Base-by-base conservation (phyloP, 2,113 vertebrate genomes). In the Gasterosteus nipponicus region DNA sequence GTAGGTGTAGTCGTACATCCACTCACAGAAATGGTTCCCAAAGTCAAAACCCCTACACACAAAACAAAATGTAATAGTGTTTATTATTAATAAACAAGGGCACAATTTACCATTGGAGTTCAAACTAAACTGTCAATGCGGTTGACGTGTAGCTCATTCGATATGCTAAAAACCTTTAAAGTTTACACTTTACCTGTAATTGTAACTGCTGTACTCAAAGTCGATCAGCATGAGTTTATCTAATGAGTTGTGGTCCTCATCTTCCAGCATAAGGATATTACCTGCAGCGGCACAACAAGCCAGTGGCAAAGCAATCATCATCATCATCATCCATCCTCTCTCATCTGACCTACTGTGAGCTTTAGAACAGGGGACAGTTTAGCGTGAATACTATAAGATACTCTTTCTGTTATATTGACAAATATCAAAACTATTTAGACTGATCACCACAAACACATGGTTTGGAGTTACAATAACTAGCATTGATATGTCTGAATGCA, bases 171-270 rank as follows among this genome's bases (percentile, higher is more conserved):
- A 75, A 63, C 10, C 3, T 38, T 38, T 4, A 0, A 51, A 15
- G 41, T 10, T 54, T 3, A 39, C 1, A 0, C 9, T 6, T 90
- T 73, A 97, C 96, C 97, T 95, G 93, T 97, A 97, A 90, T 99
- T 99, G 75, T 99, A 99, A 85, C 97, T 97, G 94, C 97, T 99
- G 93, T 99, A 99, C 81, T 99, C 97, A 31, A 99, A 99, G 89
- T 99, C 97, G 2, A 98, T 98, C 42, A 99, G 92, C 97, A 98
- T 99, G 35, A 99, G 95, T 51, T 77, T 94, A 14, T 96, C 95
- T 0, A 83, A 84, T 7, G 93, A 80, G 10, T 57, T 73, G 0
- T 54, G 68, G 29, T 91, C 89, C 0, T 26, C 75, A 15, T 92
- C 86, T 0, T 95, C 92, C 51, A 99, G 92, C 53, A 96, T 83